Evolutionary conservation across 1,140 invertebrate genomes (phyloP).

Genomic region (Scaptomyza pallida): DNA sequence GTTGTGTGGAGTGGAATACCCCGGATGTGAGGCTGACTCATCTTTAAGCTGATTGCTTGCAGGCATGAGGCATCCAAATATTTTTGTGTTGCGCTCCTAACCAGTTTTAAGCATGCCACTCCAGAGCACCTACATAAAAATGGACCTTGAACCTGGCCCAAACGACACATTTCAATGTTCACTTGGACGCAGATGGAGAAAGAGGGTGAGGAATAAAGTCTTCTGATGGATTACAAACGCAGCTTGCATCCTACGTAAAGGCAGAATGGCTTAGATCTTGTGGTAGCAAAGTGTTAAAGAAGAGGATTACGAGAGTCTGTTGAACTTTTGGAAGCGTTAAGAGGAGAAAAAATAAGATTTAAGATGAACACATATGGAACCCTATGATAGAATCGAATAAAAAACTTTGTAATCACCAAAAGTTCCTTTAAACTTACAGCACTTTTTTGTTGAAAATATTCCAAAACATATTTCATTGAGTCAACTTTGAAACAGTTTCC

Average conservation of each 20-base stretch:
- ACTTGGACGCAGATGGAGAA: slow-evolving; percentile 14
- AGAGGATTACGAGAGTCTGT: neutral
- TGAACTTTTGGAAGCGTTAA: neutral
- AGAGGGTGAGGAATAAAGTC: too few relatives aligned
- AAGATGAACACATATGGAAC: too few relatives aligned
- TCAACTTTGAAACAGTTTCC: neutral
- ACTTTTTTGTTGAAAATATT: neutral
- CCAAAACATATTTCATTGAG: neutral
- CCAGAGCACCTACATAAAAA: slow-evolving; percentile 18
- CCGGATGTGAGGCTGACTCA: slow-evolving; percentile 70
- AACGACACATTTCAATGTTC: slow-evolving; percentile 24
- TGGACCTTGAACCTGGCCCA: slow-evolving; percentile 51
- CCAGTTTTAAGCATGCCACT: slow-evolving; percentile 49
- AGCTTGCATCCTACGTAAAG: slow-evolving; percentile 29
- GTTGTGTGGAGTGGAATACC: slow-evolving; percentile 63
- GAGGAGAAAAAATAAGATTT: too few relatives aligned
- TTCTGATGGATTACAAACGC: slow-evolving; percentile 61
- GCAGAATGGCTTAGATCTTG: neutral
- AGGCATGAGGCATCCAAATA: slow-evolving; percentile 22
- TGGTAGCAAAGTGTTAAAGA: slow-evolving; percentile 39
- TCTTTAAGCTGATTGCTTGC: slow-evolving; percentile 17
- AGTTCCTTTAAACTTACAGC: too few relatives aligned
- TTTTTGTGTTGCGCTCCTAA: slow-evolving; percentile 33
- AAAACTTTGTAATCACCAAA: too few relatives aligned
- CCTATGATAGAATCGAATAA: too few relatives aligned